Conservation (phyloP, 2,888 invertebrate species). For the Cheilosia scutellata region DNA sequence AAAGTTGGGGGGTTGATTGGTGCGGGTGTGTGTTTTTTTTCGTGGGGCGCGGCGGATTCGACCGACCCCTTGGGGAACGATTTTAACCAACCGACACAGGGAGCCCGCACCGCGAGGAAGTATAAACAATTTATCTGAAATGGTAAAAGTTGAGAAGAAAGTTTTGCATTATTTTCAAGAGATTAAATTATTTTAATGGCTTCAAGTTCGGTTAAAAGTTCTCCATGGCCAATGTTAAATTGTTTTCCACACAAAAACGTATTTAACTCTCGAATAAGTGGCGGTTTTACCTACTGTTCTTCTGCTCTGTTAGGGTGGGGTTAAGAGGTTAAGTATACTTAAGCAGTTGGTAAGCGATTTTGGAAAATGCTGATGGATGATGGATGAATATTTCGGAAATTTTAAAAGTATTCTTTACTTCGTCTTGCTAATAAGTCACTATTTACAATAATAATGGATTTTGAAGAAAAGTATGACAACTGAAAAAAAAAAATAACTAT, state of each 20-base stretch:
- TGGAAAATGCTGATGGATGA: conserved; percentile 36
- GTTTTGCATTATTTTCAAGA: conserved; percentile 80
- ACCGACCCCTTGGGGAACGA: conserved; percentile 55
- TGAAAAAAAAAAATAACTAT: too few relatives aligned
- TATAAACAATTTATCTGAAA: conserved; percentile 73
- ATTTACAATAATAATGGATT: conserved; percentile 35
- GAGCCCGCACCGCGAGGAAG: conserved; percentile 39
- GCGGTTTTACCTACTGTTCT: conserved; percentile 27
- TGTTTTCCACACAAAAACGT: conserved; percentile 71
- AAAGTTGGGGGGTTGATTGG: conserved; percentile 19
- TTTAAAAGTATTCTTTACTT: not conserved
- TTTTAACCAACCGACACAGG: conserved; percentile 32
- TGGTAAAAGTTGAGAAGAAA: conserved; percentile 71
- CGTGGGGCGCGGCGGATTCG: conserved; percentile 6
- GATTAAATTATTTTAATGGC: conserved; percentile 84
- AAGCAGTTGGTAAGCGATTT: conserved; percentile 23
- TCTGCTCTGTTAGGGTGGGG: not conserved
- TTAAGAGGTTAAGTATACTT: conserved; percentile 3
- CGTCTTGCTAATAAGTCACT: conserved; percentile 7
- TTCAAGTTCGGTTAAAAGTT: conserved; percentile 75
- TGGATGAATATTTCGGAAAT: conserved; percentile 4
- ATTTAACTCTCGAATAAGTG: conserved; percentile 59
- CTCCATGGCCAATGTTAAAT: conserved; percentile 62
- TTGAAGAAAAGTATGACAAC: not conserved
- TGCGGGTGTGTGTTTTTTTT: conserved; percentile 8